Percentiles rank a stretch among this genome's conserved stretches.
phyloP scores from a whole-genome alignment of 2,797 vertebrate genomes.

The Siniperca scherzeri region DNA sequence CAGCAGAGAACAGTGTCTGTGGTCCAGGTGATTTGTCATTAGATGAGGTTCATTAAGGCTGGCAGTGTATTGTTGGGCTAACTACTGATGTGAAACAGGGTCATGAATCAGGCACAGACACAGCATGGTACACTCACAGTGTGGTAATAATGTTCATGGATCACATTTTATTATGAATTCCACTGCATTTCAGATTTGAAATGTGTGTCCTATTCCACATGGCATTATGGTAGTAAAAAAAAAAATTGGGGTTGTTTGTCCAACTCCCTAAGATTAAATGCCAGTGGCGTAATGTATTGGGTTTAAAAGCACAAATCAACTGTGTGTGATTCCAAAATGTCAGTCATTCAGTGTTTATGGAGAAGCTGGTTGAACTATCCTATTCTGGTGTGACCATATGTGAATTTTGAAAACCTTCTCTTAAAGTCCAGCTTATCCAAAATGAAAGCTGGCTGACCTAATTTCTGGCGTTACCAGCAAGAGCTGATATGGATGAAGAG shows the following conservation, averaged over 20 bases:
- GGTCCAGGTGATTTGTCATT: slow-evolving; percentile 80
- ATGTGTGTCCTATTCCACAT: slow-evolving; percentile 19
- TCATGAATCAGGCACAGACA: slow-evolving; percentile 66
- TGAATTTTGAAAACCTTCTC: slow-evolving; percentile 60
- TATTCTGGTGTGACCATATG: slow-evolving; percentile 22
- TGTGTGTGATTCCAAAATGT: neutral
- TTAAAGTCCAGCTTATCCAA: slow-evolving; percentile 72
- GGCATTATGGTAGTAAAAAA: neutral
- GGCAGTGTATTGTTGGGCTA: slow-evolving; percentile 66
- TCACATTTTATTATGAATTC: slow-evolving; percentile 46
- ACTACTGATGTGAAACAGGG: slow-evolving; percentile 73
- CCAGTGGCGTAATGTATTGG: no score
- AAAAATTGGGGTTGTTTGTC: neutral
- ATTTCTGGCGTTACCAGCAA: slow-evolving; percentile 61
- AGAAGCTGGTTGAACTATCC: slow-evolving; percentile 9
- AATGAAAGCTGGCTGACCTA: slow-evolving; percentile 74
- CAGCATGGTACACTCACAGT: slow-evolving; percentile 31
- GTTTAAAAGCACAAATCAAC: neutral
- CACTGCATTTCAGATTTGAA: slow-evolving; percentile 36
- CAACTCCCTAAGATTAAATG: slow-evolving; percentile 3
- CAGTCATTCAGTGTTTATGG: neutral
- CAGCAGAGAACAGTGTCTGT: slow-evolving; percentile 60
- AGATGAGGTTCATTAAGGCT: slow-evolving; percentile 74
- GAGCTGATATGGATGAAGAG: slow-evolving; percentile 69
- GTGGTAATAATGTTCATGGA: slow-evolving; percentile 55